Evolutionary conservation across 2,888 invertebrate genomes (phyloP), one percentile per base, ranked within the genome.

Genomic region (Pasiphila rectangulata): DNA sequence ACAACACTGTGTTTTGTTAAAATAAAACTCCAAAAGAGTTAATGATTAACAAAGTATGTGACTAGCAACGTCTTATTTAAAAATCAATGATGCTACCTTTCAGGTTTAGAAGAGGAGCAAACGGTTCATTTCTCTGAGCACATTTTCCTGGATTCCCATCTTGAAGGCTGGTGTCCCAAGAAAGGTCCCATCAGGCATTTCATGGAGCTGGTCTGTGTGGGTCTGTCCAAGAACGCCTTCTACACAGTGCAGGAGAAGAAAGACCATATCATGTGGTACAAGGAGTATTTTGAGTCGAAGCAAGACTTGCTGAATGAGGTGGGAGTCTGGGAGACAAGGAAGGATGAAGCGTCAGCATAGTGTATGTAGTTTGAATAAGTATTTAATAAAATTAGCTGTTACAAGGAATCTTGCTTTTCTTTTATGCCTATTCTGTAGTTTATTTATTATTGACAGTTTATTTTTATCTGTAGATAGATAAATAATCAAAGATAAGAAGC

Each of bases 181-280:
- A 92, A 90, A 60, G 99, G 98, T 0, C 98, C 99, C 0, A 90
- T 99, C 56, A 91, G 97, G 4, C 96, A 98, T 79, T 99, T 98
- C 75, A 99, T 99, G 99, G 98, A 99, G 69, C 89, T 99, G 3
- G 98, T 99, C 0, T 94, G 95, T 61, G 92, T 94, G 0, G 99
- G 98, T 3, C 90, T 99, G 0, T 97, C 98, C 0, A 98, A 98
- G 79, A 99, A 99, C 86, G 94, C 97, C 0, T 96, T 95, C 79
- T 90, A 98, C 64, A 95, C 95, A 0, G 96, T 94, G 0, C 79
- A 93, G 56, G 95, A 98, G 64, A 99, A 99, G 75, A 91, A 90
- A 54, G 95, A 94, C 6, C 97, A 98, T 67, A 94, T 99, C 30
- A 79, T 93, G 51, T 99, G 98, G 98, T 99, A 94, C 74, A 93